phyloP scores from a whole-genome alignment of 2,888 invertebrate species.

The Sphaeridia pumilis region DNA sequence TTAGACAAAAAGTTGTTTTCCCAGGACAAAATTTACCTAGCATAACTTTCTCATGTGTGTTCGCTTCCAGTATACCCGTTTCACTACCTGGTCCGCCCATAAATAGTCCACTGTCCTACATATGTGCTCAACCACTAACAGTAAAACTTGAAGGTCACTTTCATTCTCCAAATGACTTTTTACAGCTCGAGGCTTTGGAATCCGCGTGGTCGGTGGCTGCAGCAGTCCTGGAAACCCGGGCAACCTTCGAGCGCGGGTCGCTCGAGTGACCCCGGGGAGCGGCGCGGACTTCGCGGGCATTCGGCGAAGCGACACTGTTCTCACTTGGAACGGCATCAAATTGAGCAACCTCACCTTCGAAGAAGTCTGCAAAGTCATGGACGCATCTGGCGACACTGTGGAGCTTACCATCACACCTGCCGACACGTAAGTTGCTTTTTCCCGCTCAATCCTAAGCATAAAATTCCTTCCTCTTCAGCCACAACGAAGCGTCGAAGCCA shows the following conservation, averaged over 20 bases:
- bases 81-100: too few relatives aligned
- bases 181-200: slow-evolving; percentile 76
- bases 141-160: too few relatives aligned
- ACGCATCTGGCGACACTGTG: slow-evolving; percentile 71
- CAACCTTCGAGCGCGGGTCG: slow-evolving; percentile 66
- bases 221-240: slow-evolving; percentile 32
- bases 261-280: slow-evolving; percentile 84
- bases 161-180: background rate
- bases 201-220: slow-evolving; percentile 80
- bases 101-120: too few relatives aligned
- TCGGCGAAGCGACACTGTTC: slow-evolving; percentile 76
- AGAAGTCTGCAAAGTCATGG: slow-evolving; percentile 81
- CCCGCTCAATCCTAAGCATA: too few relatives aligned
- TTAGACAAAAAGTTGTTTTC: too few relatives aligned
- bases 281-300: slow-evolving; percentile 81
- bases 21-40: too few relatives aligned
- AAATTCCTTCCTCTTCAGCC: too few relatives aligned
- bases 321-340: slow-evolving; percentile 84
- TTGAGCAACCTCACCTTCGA: slow-evolving; percentile 85
- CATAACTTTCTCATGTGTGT: too few relatives aligned
- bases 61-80: too few relatives aligned
- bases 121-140: too few relatives aligned
- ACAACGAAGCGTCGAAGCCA: too few relatives aligned
- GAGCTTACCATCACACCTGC: slow-evolving; percentile 47
- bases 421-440: slow-evolving; percentile 34